These are phyloP conservation scores for Channa maculata DNA, from an alignment of 2,113 vertebrate genomes.

Conservation along the genomic window DNA sequence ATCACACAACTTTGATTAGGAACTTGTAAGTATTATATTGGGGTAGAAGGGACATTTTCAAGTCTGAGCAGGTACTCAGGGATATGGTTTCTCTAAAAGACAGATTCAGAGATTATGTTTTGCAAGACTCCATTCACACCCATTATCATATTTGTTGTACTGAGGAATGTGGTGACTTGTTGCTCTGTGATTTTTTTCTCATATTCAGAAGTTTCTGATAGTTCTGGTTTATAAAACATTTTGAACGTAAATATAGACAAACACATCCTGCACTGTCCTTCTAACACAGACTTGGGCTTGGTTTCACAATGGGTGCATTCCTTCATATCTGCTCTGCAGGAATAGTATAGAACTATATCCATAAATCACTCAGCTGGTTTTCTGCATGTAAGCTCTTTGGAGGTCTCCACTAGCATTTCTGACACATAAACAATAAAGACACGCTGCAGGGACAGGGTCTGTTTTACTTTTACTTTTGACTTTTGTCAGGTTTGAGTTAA, in stretches of 20 bases:
- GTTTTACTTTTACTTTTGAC: neutral
- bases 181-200: slow-evolving; percentile 43
- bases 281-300: slow-evolving; percentile 9
- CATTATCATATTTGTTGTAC: slow-evolving; percentile 34
- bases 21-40: too few relatives aligned
- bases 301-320: slow-evolving; percentile 35
- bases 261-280: neutral
- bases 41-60: too few relatives aligned
- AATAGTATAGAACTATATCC: neutral
- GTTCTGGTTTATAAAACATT: slow-evolving; percentile 10
- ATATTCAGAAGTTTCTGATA: slow-evolving; percentile 91
- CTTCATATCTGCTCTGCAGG: slow-evolving; percentile 32
- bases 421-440: slow-evolving; percentile 23
- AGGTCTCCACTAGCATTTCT: neutral
- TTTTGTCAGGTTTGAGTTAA: neutral
- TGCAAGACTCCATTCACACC: slow-evolving; percentile 21
- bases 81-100: too few relatives aligned
- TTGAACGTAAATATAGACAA: neutral
- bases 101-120: neutral
- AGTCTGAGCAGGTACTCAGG: too few relatives aligned
- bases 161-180: slow-evolving; percentile 43
- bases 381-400: neutral
- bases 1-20: too few relatives aligned
- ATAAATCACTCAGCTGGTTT: slow-evolving; percentile 47
- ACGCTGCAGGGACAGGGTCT: slow-evolving; percentile 4